A percentile compares a stretch with the other conserved stretches of the same genome.
Conservation (phyloP, 2,797 vertebrate genomes). For the Chloroceryle amazona region DNA sequence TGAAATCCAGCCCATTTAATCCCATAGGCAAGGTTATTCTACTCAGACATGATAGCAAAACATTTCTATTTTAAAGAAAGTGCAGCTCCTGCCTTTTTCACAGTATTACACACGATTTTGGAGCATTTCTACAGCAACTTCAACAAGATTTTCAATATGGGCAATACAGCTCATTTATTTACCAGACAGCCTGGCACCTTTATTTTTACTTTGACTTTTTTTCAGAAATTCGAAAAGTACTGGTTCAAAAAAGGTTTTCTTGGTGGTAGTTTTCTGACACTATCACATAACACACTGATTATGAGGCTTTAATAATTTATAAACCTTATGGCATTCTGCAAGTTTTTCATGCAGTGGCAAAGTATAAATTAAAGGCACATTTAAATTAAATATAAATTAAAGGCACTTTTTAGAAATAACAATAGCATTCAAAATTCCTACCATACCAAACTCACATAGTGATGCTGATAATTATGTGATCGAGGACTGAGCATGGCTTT, state of each 20-base stretch:
- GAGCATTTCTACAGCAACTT: not conserved
- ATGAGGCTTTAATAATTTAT: not conserved
- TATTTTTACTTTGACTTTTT: not conserved
- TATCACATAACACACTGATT: not conserved
- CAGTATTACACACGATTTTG: not conserved
- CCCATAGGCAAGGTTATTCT: not conserved
- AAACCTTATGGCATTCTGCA: rapidly evolving
- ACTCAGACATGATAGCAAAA: not conserved
- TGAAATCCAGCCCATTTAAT: not conserved
- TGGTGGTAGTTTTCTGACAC: not conserved
- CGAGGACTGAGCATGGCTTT: not conserved
- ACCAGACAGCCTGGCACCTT: not conserved
- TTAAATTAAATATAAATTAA: no score
- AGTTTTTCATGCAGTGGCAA: not conserved
- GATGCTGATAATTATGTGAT: not conserved
- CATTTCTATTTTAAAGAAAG: not conserved
- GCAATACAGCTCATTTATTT: not conserved
- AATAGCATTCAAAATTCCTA: not conserved
- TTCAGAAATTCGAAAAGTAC: not conserved
- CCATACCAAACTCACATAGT: not conserved
- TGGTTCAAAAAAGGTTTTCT: not conserved
- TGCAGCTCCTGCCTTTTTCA: not conserved
- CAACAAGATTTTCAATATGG: not conserved
- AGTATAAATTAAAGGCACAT: not conserved
- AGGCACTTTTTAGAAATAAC: not conserved